Evolutionary conservation across 2,888 invertebrate genomes (phyloP).

Genomic region (Ichneumoninae sp.): DNA sequence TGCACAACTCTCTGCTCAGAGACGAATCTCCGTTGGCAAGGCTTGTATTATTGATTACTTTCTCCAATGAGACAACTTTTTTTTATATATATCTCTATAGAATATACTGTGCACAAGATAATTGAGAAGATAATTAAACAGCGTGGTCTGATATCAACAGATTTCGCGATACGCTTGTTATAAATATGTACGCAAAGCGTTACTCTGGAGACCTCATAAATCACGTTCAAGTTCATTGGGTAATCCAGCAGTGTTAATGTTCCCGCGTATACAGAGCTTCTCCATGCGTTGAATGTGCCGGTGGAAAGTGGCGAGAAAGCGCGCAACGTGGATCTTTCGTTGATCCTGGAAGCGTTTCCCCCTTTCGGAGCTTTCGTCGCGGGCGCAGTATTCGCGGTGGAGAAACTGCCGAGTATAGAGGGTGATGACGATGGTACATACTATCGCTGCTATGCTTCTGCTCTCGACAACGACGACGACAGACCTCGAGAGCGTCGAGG

Average conservation of each 20-base stretch:
- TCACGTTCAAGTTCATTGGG: constrained; percentile 82
- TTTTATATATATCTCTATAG: background rate
- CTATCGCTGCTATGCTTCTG: constrained; percentile 34
- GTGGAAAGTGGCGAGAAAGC: constrained; percentile 46
- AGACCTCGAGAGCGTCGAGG: constrained; percentile 57
- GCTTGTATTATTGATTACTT: constrained; percentile 10
- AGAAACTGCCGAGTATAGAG: constrained; percentile 63
- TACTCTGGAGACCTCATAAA: constrained; percentile 73
- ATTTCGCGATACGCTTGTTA: background rate
- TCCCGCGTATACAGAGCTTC: constrained; percentile 72
- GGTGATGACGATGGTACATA: constrained; percentile 56
- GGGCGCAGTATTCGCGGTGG: constrained; percentile 67
- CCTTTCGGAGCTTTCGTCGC: constrained; percentile 68
- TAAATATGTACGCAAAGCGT: constrained; percentile 10
- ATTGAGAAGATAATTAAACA: background rate
- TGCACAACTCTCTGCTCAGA: background rate
- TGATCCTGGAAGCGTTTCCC: constrained; percentile 76
- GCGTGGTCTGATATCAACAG: background rate
- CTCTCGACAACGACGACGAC: constrained; percentile 40
- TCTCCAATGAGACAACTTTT: background rate
- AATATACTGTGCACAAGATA: background rate
- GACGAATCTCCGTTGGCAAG: constrained; percentile 34
- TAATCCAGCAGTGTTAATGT: constrained; percentile 83
- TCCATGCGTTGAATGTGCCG: constrained; percentile 58
- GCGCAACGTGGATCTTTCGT: constrained; percentile 72